phyloP scores from a whole-genome alignment of 2,113 vertebrate genomes.

The Nesogale talazaci region DNA sequence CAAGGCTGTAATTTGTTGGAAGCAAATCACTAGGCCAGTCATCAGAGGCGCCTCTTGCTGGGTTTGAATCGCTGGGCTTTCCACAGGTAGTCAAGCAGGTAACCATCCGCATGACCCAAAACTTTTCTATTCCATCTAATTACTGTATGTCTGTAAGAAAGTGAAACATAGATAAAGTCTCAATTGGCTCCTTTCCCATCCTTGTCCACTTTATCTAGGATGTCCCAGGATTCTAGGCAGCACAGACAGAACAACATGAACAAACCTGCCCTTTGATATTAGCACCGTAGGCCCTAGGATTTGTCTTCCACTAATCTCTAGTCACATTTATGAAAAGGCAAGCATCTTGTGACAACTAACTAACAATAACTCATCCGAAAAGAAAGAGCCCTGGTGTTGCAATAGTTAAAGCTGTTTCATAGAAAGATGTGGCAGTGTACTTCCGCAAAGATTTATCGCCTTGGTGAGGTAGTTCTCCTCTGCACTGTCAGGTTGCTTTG shows the following conservation, averaged over 20 bases:
- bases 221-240: not conserved
- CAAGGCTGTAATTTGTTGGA: not conserved
- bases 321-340: not conserved
- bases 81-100: not conserved
- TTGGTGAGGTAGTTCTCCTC: not conserved
- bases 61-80: not conserved
- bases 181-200: not conserved
- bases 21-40: not conserved
- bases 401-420: not conserved
- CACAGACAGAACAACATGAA: not conserved
- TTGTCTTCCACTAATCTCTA: not conserved
- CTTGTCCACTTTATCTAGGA: rapidly evolving
- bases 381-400: not conserved
- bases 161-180: not conserved
- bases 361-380: not conserved
- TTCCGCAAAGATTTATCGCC: not conserved
- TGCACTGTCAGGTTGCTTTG: not conserved
- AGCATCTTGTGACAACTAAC: not conserved
- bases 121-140: not conserved
- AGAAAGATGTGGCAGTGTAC: not conserved
- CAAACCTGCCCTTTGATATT: not conserved
- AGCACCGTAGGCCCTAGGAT: not conserved
- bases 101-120: not conserved
- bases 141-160: not conserved
- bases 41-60: not conserved